Conservation (phyloP, 2,797 vertebrate species). For the Labeo calbasu region DNA sequence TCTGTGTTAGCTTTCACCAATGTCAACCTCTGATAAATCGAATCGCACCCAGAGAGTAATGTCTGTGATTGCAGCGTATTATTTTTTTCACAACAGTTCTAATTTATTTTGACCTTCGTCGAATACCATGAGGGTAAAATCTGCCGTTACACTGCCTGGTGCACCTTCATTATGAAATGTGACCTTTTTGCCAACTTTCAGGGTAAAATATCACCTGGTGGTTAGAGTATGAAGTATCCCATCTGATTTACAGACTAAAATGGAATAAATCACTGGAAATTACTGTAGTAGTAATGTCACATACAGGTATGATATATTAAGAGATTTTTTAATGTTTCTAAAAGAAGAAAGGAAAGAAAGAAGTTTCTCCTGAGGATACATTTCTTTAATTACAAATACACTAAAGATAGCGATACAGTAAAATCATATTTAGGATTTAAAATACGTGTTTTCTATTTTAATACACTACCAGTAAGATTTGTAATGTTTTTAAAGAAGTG, state of each 20-base stretch:
- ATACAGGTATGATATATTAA: not conserved
- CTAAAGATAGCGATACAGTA: not conserved
- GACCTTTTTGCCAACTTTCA: not conserved
- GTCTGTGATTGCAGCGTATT: not conserved
- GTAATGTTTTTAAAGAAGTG: no score
- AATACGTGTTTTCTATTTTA: not conserved
- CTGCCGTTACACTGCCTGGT: not conserved
- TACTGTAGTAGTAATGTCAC: not conserved
- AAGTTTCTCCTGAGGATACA: no score
- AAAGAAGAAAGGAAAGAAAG: not conserved
- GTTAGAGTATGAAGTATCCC: not conserved
- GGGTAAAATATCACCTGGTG: not conserved
- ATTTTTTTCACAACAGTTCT: not conserved
- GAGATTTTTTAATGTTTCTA: not conserved
- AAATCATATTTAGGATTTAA: not conserved
- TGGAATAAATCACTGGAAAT: not conserved
- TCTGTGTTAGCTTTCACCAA: not conserved
- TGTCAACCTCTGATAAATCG: slow-evolving; percentile 5
- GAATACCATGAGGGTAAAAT: not conserved
- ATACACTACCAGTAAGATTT: no score
- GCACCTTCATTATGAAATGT: not conserved
- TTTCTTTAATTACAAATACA: not conserved
- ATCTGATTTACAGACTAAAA: not conserved
- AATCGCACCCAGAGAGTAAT: slow-evolving; percentile 4
- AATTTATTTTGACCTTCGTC: slow-evolving; percentile 16